A percentile compares a stretch with the other conserved stretches of the same genome.
phyloP scores from a whole-genome alignment of 2,797 vertebrate genomes.

The Eutrigla gurnardus region DNA sequence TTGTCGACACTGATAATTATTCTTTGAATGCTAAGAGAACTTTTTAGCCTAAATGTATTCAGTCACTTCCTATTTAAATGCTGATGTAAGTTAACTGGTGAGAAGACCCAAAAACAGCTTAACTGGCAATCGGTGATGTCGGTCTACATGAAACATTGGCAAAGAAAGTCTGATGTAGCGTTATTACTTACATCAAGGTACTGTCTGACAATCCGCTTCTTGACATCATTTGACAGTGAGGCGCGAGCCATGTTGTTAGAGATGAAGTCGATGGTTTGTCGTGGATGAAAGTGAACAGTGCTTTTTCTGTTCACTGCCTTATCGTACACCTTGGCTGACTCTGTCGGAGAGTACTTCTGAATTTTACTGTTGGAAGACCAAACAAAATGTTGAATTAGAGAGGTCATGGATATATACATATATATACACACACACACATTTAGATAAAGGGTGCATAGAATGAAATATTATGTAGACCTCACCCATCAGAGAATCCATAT shows the following conservation, averaged over 20 bases:
- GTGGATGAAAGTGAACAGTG: conserved; percentile 91
- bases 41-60: neutral
- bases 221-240: conserved; percentile 90
- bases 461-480: conserved; percentile 9
- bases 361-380: conserved; percentile 90
- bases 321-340: conserved; percentile 98
- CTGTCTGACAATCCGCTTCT: conserved; percentile 94
- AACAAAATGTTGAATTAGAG: conserved; percentile 1
- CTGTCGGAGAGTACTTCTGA: conserved; percentile 97
- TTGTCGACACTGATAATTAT: neutral
- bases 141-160: neutral
- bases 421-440: no score
- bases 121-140: neutral
- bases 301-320: conserved; percentile 96
- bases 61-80: neutral
- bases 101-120: neutral
- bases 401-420: neutral
- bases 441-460: neutral
- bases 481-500: conserved; percentile 98
- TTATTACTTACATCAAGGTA: conserved; percentile 93
- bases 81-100: neutral
- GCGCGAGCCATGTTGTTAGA: conserved; percentile 90
- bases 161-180: neutral
- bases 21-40: neutral
- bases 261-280: conserved; percentile 96